Conservation (phyloP, 2,888 invertebrate genomes). For the Eilema caniola region DNA sequence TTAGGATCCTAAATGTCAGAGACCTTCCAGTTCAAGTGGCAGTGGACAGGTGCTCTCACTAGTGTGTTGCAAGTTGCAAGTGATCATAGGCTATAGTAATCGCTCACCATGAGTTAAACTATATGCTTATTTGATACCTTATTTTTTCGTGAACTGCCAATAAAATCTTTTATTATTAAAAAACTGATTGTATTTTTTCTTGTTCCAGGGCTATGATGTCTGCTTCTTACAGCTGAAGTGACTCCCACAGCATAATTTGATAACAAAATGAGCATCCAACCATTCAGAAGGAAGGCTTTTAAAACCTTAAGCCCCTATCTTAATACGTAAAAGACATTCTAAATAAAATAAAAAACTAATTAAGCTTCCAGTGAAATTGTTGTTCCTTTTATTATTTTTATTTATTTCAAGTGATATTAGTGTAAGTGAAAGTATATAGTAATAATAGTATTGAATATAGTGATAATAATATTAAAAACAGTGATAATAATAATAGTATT, state of each 20-base stretch:
- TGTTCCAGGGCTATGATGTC: constrained; percentile 71
- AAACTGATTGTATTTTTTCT: constrained; percentile 27
- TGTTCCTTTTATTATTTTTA: constrained; percentile 65
- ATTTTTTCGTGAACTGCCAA: too few species aligned
- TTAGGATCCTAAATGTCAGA: too few species aligned
- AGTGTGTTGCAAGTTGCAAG: too few species aligned
- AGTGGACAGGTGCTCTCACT: too few species aligned
- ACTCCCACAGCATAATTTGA: constrained; percentile 56
- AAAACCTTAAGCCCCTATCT: constrained; percentile 76
- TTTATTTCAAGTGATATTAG: constrained; percentile 75
- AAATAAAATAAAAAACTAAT: constrained; percentile 34
- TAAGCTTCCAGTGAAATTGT: constrained; percentile 46
- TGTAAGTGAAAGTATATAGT: constrained; percentile 56
- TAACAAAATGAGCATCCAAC: constrained; percentile 72
- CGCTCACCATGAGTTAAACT: too few species aligned
- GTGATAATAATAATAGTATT: constrained; percentile 6
- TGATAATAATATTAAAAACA: constrained; percentile 49
- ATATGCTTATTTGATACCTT: too few species aligned
- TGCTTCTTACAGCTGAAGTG: constrained; percentile 50
- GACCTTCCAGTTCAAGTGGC: too few species aligned
- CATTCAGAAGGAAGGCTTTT: constrained; percentile 73
- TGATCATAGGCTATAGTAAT: too few species aligned
- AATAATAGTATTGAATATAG: constrained; percentile 4
- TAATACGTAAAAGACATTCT: constrained; percentile 69
- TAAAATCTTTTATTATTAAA: too few species aligned